Evolutionary conservation across 2,888 invertebrate genomes (phyloP).

Genomic region (Eupeodes latifasciatus): DNA sequence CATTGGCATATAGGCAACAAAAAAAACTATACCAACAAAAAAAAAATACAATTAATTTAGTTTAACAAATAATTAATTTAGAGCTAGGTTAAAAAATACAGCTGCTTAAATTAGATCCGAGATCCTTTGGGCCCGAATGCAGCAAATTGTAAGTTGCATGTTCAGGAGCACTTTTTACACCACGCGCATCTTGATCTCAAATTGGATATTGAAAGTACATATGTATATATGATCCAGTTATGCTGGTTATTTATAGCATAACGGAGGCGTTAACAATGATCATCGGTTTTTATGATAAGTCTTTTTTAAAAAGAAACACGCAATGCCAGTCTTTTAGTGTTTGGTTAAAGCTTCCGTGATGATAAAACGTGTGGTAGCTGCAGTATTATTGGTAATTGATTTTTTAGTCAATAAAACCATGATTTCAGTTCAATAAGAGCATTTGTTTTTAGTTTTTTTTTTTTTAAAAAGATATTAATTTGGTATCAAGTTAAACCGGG

Average conservation of each 20-base stretch:
- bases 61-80: constrained; percentile 68
- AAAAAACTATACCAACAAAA: background rate
- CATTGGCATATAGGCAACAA: background rate
- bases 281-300: constrained; percentile 54
- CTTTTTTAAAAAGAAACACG: constrained; percentile 38
- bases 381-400: constrained; percentile 4
- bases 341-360: constrained; percentile 42
- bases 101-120: constrained; percentile 38
- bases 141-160: constrained; percentile 46
- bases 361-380: background rate
- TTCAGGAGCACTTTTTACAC: constrained; percentile 52
- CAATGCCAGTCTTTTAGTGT: constrained; percentile 11
- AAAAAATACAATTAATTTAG: constrained; percentile 59
- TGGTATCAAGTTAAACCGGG: background rate
- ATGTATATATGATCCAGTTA: constrained; percentile 36
- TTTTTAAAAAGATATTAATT: background rate
- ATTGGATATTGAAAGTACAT: constrained; percentile 27
- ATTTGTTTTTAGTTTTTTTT: background rate
- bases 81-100: constrained; percentile 34
- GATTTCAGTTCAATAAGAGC: background rate
- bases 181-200: constrained; percentile 62
- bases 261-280: constrained; percentile 62
- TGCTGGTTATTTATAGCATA: constrained; percentile 14
- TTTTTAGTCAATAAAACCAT: constrained; percentile 4
- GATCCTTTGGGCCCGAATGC: constrained; percentile 44